phyloP scores from a whole-genome alignment of 2,797 vertebrate species.

The Sternotherus odoratus region DNA sequence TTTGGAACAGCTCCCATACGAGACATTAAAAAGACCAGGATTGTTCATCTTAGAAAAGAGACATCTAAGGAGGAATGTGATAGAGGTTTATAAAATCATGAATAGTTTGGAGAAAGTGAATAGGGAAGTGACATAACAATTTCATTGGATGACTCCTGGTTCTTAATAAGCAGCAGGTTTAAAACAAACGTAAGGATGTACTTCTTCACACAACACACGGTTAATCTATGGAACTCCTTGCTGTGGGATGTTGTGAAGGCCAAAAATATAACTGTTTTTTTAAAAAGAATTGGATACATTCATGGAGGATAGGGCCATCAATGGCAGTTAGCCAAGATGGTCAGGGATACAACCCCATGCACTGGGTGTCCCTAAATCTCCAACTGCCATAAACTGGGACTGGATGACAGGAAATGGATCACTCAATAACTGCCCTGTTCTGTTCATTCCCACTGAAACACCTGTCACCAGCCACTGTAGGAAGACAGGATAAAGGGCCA shows the following conservation, averaged over 20 bases:
- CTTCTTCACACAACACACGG: not conserved
- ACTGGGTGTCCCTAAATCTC: not conserved
- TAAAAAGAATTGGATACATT: not conserved
- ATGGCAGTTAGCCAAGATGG: not conserved
- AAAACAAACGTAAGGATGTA: not conserved
- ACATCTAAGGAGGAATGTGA: not conserved
- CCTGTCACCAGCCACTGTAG: not conserved
- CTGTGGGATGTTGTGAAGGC: not conserved
- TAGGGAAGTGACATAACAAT: not conserved
- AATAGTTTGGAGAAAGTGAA: not conserved
- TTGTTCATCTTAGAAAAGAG: no score
- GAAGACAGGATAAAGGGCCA: not conserved
- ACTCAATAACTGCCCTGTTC: not conserved
- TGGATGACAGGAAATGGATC: not conserved
- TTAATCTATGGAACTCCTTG: not conserved
- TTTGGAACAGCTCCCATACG: no score
- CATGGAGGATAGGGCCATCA: not conserved
- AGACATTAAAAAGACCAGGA: no score
- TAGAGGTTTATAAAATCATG: not conserved
- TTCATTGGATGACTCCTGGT: no score
- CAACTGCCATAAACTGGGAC: not conserved
- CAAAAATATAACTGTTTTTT: not conserved
- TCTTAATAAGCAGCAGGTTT: not conserved
- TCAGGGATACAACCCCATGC: not conserved
- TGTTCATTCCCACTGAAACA: not conserved